These are phyloP conservation scores for Nasua narica DNA, from an alignment of 2,797 vertebrate species.

Conservation along the genomic window DNA sequence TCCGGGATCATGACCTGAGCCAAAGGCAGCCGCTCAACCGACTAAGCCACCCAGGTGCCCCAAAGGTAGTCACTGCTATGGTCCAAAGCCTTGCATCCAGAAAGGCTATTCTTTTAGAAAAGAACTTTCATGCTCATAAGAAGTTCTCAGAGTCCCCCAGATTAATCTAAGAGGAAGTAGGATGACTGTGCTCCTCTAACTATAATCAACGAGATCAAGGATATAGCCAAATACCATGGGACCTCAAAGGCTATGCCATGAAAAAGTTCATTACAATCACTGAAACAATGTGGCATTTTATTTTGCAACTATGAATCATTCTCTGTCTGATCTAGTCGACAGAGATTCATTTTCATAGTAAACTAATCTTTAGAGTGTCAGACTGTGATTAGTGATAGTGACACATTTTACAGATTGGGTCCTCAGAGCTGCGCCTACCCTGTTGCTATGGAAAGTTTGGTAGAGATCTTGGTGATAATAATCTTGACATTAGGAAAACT, in stretches of 20 bases:
- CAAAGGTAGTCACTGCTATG: background rate
- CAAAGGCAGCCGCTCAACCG: too few species aligned
- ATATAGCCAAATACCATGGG: background rate
- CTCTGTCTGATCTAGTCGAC: conserved; percentile 64
- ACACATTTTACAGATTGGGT: conserved; percentile 65
- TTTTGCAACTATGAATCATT: conserved; percentile 77
- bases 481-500: conserved; percentile 69
- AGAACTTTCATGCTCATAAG: background rate
- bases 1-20: too few species aligned
- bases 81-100: background rate
- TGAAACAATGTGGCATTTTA: conserved; percentile 78
- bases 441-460: conserved; percentile 57
- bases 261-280: conserved; percentile 76
- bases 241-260: background rate
- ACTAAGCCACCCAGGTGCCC: too few species aligned
- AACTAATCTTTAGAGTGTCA: conserved; percentile 80
- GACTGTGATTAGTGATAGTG: conserved; percentile 72
- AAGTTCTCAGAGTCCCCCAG: background rate
- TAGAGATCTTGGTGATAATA: conserved; percentile 57
- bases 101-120: background rate
- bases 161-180: background rate
- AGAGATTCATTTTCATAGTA: conserved; percentile 77
- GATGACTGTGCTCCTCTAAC: background rate
- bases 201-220: background rate
- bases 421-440: conserved; percentile 21